A percentile compares a stretch with the other conserved stretches of the same genome.
Evolutionary conservation across 2,113 vertebrate genomes (phyloP).

Genomic region (Oncorhynchus gorbuscha): DNA sequence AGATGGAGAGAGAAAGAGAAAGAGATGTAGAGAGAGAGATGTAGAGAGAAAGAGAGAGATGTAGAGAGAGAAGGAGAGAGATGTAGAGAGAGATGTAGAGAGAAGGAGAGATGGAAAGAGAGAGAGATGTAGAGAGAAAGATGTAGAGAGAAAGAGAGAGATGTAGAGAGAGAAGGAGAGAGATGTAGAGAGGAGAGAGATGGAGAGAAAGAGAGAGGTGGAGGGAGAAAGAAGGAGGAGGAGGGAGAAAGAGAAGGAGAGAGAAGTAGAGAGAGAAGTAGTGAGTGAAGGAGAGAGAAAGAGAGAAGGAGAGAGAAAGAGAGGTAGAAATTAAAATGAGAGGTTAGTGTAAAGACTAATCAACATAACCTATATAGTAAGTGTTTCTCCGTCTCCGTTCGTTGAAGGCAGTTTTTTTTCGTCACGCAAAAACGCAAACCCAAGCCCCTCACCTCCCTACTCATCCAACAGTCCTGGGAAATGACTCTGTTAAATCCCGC

Average conservation of each 20-base stretch:
- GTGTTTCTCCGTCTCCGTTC: too few relatives aligned
- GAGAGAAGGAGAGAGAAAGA: background rate
- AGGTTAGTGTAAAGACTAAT: background rate
- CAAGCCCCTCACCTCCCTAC: constrained; percentile 36
- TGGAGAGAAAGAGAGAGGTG: fast-evolving
- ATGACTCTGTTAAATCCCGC: too few relatives aligned
- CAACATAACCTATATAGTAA: background rate
- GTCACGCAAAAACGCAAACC: constrained; percentile 18
- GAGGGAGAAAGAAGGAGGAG: too few relatives aligned
- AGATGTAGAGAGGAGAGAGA: background rate
- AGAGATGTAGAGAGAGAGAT: too few relatives aligned
- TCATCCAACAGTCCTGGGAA: background rate
- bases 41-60: too few relatives aligned
- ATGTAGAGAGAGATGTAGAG: background rate
- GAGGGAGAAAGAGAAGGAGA: too few relatives aligned
- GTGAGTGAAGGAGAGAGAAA: too few relatives aligned
- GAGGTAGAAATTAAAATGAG: background rate
- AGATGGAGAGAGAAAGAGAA: background rate
- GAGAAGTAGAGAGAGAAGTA: too few relatives aligned
- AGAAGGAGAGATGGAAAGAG: background rate
- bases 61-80: too few relatives aligned
- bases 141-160: too few relatives aligned
- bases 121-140: background rate
- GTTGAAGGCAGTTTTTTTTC: too few relatives aligned
- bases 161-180: too few relatives aligned